Evolutionary conservation across 2,113 vertebrate species (phyloP).

Genomic region (Cephalopholis sonnerati): DNA sequence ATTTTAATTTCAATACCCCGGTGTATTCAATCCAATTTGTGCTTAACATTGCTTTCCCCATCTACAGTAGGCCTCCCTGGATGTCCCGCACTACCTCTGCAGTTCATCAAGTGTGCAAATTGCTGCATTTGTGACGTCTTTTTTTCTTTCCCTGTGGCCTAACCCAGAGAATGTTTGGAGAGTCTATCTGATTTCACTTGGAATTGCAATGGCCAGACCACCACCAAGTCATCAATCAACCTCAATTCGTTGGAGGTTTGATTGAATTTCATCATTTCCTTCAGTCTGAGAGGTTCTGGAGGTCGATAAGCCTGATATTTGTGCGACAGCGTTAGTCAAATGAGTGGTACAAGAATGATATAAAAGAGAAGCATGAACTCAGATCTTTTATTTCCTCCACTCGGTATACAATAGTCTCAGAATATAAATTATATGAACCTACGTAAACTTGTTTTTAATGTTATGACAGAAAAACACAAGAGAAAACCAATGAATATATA

Average conservation of each 20-base stretch:
- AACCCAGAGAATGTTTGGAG: slow-evolving; percentile 29
- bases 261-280: slow-evolving; percentile 74
- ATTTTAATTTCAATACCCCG: not conserved
- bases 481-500: slow-evolving; percentile 30
- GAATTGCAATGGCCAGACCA: slow-evolving; percentile 73
- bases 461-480: slow-evolving; percentile 12
- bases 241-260: slow-evolving; percentile 68
- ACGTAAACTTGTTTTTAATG: slow-evolving; percentile 14
- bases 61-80: slow-evolving; percentile 11
- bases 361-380: slow-evolving; percentile 34
- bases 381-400: slow-evolving; percentile 14
- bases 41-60: slow-evolving; percentile 43
- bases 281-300: slow-evolving; percentile 58
- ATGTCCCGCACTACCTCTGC: slow-evolving; percentile 44
- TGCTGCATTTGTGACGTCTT: slow-evolving; percentile 55
- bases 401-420: slow-evolving; percentile 3
- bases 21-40: slow-evolving; percentile 26
- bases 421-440: slow-evolving; percentile 28
- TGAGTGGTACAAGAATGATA: slow-evolving; percentile 51
- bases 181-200: slow-evolving; percentile 73
- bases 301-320: slow-evolving; percentile 63
- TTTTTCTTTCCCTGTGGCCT: slow-evolving; percentile 26
- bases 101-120: slow-evolving; percentile 67
- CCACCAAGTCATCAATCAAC: slow-evolving; percentile 78
- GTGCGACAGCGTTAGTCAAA: slow-evolving; percentile 59